Evolutionary conservation across 2,888 invertebrate genomes (phyloP), one percentile per base, ranked within the genome.

Genomic region (Baronia brevicornis): DNA sequence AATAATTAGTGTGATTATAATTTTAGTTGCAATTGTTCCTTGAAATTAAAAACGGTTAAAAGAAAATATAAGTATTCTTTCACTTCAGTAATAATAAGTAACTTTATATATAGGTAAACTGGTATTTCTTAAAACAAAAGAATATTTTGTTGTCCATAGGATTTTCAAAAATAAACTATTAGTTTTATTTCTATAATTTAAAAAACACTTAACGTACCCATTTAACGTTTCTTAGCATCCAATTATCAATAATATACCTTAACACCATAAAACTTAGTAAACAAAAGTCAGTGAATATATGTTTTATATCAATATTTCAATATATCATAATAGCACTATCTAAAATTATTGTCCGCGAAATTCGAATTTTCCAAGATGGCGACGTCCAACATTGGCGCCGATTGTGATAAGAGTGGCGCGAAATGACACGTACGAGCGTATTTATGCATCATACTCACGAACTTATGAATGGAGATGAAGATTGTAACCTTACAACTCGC

Each of bases 361-460:
- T 35, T 29, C 7, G 25, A 21, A 13, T 30, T 26, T 25, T 33
- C 21, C 28, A 41, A 46, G 36, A 46, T 40, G 37, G 34, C 26
- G 32, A 32, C 39, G 44, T 44, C 42, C 41, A 37, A 20, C 54
- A 59, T 51, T 51, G 48, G 54, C 46, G 61, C 45, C 45, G 48
- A 29, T 46, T 46, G 48, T 34, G 51, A 52, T 48, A 50, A 43
- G 60, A 74, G 67, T 77, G 72, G 63, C 70, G 64, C 56, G 66
- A 67, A 72, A 62, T 46, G 27, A 28, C 40, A 39, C 44, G 48
- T 53, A 51, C 43, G 39, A 33, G 29, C 38, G 39, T 66, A 65
- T 72, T 61, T 70, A 73, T 70, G 65, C 27, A 12, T 21, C 50
- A 36, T 30, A 43, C 46, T 19, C 33, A 32, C 22, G 22, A 31